Evolutionary conservation across 1,140 invertebrate genomes (phyloP).

Genomic region (Cyclina sinensis): DNA sequence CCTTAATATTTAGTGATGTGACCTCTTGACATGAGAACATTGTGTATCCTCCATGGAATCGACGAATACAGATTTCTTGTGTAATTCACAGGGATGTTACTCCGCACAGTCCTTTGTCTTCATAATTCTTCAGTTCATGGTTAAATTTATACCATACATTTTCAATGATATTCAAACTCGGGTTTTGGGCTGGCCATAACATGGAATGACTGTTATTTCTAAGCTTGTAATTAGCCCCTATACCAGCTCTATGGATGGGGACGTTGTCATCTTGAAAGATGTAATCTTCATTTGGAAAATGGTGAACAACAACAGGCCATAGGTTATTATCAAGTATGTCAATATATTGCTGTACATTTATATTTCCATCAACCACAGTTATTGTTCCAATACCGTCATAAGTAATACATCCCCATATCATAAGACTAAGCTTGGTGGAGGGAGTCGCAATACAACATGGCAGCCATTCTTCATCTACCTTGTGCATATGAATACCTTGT

Average conservation of each 20-base stretch:
- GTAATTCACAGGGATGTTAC: too few relatives aligned
- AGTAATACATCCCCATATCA: background rate
- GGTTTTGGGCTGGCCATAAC: background rate
- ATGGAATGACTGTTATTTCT: background rate
- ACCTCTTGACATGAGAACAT: slow-evolving; percentile 16
- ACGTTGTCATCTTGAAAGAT: slow-evolving; percentile 36
- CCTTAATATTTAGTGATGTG: slow-evolving; percentile 17
- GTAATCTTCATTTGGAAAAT: background rate
- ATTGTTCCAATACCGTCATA: background rate
- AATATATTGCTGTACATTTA: background rate
- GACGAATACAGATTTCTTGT: too few relatives aligned
- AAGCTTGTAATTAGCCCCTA: background rate
- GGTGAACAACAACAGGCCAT: background rate
- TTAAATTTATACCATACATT: slow-evolving; percentile 7
- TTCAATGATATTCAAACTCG: slow-evolving; percentile 20
- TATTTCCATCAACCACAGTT: background rate
- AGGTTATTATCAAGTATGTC: background rate
- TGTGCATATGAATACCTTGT: background rate
- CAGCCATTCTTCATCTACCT: background rate
- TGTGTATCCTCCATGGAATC: too few relatives aligned
- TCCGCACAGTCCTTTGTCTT: background rate
- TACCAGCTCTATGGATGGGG: background rate
- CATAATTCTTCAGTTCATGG: background rate
- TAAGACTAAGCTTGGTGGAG: background rate
- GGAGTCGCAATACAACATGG: background rate